These are phyloP conservation scores for Tipula lateralis DNA, from an alignment of 2,888 invertebrate genomes.

Conservation along the genomic window DNA sequence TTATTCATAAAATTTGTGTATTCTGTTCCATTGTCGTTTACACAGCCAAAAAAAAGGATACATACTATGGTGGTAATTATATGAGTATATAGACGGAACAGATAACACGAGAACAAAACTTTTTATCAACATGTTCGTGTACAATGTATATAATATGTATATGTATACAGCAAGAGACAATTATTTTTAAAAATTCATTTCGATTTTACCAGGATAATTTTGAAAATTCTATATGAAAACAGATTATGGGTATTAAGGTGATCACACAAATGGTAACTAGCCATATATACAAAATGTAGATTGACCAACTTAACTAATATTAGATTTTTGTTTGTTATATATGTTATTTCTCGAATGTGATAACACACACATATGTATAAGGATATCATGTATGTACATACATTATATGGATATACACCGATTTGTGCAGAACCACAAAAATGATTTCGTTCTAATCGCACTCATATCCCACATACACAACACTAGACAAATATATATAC, in stretches of 20 bases:
- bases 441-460: neutral
- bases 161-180: neutral
- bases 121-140: neutral
- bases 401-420: neutral
- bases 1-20: neutral
- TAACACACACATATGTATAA: neutral
- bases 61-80: neutral
- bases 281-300: neutral
- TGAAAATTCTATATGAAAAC: neutral
- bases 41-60: neutral
- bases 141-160: neutral
- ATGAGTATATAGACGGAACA: neutral
- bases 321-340: neutral
- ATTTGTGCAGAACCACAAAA: neutral
- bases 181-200: slow-evolving; percentile 11
- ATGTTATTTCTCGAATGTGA: neutral
- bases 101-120: neutral
- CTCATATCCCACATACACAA: neutral
- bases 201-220: neutral
- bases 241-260: neutral
- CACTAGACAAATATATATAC: neutral
- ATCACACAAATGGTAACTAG: neutral
- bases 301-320: neutral
- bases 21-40: neutral
- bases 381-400: neutral